These are phyloP conservation scores for Lagopus muta DNA, from an alignment of 2,113 vertebrate genomes.

Conservation along the genomic window DNA sequence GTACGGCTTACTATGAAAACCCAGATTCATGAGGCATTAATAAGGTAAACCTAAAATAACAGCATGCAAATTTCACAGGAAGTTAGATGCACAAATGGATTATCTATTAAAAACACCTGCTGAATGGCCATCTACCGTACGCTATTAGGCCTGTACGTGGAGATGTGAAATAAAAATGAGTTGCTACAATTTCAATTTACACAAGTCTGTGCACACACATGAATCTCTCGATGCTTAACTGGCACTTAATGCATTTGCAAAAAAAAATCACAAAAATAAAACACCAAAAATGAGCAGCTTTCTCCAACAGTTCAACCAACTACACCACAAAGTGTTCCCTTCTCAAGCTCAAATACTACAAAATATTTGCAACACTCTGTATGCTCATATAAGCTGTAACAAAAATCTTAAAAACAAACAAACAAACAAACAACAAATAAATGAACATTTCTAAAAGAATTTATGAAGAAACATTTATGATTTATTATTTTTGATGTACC, in stretches of 20 bases:
- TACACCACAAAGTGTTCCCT: background rate
- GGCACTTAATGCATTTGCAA: background rate
- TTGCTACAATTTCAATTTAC: background rate
- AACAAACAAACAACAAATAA: background rate
- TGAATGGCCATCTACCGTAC: background rate
- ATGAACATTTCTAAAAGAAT: background rate
- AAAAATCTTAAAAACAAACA: background rate
- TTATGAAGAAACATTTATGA: background rate
- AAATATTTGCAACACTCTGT: background rate
- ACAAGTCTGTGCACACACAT: background rate
- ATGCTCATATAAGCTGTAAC: background rate
- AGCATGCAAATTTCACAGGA: background rate
- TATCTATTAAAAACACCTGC: constrained; percentile 9
- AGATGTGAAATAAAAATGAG: background rate
- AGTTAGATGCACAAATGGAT: background rate
- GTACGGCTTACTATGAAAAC: background rate
- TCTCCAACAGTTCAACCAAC: background rate
- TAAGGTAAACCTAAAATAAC: background rate
- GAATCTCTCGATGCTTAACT: background rate
- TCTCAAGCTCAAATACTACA: background rate
- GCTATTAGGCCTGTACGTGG: background rate
- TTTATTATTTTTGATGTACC: too few species aligned
- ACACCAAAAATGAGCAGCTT: constrained; percentile 7
- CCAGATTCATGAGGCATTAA: background rate
- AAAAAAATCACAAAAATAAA: background rate